These are phyloP conservation scores for Ischnura elegans DNA, from an alignment of 2,888 invertebrate genomes.

Conservation along the genomic window DNA sequence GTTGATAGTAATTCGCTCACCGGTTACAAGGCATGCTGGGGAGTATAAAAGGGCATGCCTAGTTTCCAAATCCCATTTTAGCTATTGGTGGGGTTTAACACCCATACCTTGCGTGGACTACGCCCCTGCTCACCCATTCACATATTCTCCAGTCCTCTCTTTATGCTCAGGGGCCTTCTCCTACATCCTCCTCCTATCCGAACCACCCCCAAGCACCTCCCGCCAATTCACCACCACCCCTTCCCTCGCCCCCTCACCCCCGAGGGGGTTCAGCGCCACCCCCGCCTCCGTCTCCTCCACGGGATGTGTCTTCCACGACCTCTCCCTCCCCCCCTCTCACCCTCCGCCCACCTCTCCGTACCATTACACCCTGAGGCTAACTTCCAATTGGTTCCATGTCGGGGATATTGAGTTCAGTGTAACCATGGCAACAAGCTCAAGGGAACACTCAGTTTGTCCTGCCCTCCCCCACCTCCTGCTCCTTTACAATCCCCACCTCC, in stretches of 20 bases:
- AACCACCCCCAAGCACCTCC: background rate
- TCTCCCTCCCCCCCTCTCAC: background rate
- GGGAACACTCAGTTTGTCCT: slow-evolving; percentile 67
- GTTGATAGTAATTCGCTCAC: too few species aligned
- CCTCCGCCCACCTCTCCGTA: slow-evolving; percentile 58
- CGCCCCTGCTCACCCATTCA: slow-evolving; percentile 42
- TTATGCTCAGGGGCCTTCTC: background rate
- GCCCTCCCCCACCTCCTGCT: slow-evolving; percentile 35
- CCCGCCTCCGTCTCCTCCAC: background rate
- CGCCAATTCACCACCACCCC: background rate
- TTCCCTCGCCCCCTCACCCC: slow-evolving; percentile 36
- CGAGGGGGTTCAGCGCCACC: slow-evolving; percentile 43
- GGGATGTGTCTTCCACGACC: slow-evolving; percentile 34
- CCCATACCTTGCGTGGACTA: too few species aligned
- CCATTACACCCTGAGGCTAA: slow-evolving; percentile 68
- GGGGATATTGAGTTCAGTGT: slow-evolving; percentile 73
- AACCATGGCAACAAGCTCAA: slow-evolving; percentile 71
- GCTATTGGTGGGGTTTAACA: too few species aligned
- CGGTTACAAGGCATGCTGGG: too few species aligned
- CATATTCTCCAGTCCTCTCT: background rate
- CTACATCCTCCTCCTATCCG: background rate
- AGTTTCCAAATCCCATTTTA: too few species aligned
- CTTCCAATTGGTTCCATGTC: slow-evolving; percentile 73
- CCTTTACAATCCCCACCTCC: background rate
- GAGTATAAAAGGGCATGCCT: too few species aligned